Percentiles rank a stretch among this genome's conserved stretches.
Conservation (phyloP, 2,797 vertebrate genomes). For the Anomalospiza imberbis region DNA sequence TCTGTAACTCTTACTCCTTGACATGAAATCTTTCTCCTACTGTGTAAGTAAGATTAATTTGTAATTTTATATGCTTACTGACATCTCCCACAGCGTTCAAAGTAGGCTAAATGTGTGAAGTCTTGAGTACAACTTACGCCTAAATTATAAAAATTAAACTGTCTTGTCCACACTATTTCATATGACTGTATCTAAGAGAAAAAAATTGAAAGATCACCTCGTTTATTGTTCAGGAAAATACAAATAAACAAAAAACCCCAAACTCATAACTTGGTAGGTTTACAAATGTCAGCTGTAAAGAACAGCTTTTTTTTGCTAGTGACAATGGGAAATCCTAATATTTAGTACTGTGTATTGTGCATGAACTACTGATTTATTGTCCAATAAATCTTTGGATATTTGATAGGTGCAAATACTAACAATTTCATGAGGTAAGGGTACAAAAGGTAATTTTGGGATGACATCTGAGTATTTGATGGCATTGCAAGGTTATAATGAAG, state of each 20-base stretch:
- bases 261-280: background rate
- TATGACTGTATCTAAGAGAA: background rate
- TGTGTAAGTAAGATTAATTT: conserved; percentile 43
- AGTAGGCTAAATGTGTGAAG: background rate
- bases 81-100: background rate
- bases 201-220: background rate
- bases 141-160: background rate
- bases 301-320: background rate
- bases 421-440: background rate
- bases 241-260: rapidly evolving
- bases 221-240: background rate
- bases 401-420: background rate
- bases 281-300: background rate
- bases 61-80: conserved; percentile 27
- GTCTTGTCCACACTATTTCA: background rate
- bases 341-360: background rate
- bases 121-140: background rate
- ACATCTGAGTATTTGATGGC: background rate
- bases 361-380: background rate
- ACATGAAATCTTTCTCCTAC: conserved; percentile 29
- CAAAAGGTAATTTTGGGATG: background rate
- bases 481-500: background rate
- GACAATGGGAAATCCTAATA: background rate
- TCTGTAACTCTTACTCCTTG: conserved; percentile 19
- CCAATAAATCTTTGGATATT: background rate